phyloP scores from a whole-genome alignment of 2,113 vertebrate genomes.

The Synchiropus splendidus region DNA sequence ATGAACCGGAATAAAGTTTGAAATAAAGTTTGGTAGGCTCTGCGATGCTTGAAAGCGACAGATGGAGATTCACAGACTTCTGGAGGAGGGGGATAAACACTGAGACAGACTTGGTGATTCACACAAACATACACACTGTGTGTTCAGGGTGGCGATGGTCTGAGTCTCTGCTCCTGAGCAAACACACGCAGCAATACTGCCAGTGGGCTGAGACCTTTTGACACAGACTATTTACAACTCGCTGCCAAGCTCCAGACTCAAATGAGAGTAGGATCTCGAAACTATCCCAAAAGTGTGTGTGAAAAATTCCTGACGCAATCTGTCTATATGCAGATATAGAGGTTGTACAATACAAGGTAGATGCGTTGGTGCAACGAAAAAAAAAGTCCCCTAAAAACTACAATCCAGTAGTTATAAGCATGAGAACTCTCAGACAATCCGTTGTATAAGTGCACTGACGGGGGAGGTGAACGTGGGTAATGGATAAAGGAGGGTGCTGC shows the following conservation, averaged over 20 bases:
- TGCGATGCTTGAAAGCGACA: constrained; percentile 6
- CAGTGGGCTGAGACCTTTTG: constrained; percentile 14
- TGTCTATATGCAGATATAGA: no score
- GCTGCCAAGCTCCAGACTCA: constrained; percentile 9
- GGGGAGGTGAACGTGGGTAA: constrained; percentile 17
- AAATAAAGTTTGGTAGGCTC: no score
- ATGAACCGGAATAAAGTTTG: no score
- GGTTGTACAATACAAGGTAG: no score
- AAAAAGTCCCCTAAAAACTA: no score
- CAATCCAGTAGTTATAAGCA: constrained; percentile 13
- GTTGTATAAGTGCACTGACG: constrained; percentile 6
- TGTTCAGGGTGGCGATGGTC: constrained; percentile 14
- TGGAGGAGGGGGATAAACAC: constrained; percentile 33
- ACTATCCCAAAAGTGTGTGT: constrained; percentile 7
- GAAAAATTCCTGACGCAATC: not conserved
- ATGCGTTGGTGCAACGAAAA: not conserved
- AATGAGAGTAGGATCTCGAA: constrained; percentile 6
- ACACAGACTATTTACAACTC: constrained; percentile 21
- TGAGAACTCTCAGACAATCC: constrained; percentile 12
- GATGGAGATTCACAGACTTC: constrained; percentile 48
- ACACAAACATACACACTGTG: constrained; percentile 38
- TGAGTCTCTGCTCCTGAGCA: constrained; percentile 3
- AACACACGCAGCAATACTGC: constrained; percentile 6
- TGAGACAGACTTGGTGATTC: constrained; percentile 22
- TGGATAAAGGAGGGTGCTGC: constrained; percentile 36